A percentile compares a stretch with the other conserved stretches of the same genome.
Conservation (phyloP, 1,140 invertebrate genomes). For the Pseudomyrmex gracilis region DNA sequence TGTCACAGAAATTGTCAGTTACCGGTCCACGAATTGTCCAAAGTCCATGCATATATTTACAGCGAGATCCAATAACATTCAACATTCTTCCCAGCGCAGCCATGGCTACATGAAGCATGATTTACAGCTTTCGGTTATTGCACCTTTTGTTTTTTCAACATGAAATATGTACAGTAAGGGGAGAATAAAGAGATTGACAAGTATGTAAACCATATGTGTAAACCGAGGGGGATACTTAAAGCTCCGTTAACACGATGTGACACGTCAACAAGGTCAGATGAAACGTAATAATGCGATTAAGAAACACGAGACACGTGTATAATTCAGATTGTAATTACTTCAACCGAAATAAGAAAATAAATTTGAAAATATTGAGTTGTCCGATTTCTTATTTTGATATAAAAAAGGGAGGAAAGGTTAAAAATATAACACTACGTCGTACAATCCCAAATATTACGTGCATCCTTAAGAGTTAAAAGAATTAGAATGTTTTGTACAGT, state of each 20-base stretch:
- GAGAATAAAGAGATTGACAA: background rate
- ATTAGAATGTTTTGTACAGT: background rate
- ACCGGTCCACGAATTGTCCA: conserved; percentile 60
- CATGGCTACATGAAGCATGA: conserved; percentile 73
- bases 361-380: too few relatives aligned
- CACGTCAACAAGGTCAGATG: background rate
- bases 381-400: background rate
- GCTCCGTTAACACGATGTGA: background rate
- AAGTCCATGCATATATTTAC: conserved; percentile 81
- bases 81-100: conserved; percentile 66
- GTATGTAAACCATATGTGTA: background rate
- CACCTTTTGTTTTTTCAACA: background rate
- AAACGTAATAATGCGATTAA: background rate
- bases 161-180: conserved; percentile 15
- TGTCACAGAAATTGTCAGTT: conserved; percentile 74
- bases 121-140: conserved; percentile 43
- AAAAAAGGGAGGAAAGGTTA: background rate
- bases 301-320: too few relatives aligned
- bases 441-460: background rate
- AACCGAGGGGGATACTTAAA: background rate
- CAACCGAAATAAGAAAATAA: too few relatives aligned
- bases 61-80: conserved; percentile 61
- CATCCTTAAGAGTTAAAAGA: conserved; percentile 3
- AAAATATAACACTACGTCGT: background rate
- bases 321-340: too few relatives aligned